Percentiles rank a stretch among this genome's conserved stretches.
phyloP scores from a whole-genome alignment of 35 echinoderm and acorn worm species.

The Lytechinus variegatus region DNA sequence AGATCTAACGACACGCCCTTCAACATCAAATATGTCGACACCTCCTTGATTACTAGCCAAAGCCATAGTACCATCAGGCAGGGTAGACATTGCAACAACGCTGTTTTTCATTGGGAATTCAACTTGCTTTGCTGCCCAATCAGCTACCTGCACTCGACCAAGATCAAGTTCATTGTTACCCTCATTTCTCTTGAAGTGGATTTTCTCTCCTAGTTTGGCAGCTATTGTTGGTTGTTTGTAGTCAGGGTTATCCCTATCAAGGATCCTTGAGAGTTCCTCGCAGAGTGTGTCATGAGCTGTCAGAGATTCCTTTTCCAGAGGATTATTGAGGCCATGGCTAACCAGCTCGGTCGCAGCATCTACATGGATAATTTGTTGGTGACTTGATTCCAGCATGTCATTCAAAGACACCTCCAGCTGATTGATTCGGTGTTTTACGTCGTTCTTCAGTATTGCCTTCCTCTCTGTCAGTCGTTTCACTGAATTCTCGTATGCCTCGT shows the following conservation, averaged over 20 bases:
- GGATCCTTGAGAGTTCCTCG: not conserved
- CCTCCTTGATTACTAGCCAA: not conserved
- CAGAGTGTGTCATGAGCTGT: conserved; percentile 20
- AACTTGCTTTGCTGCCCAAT: conserved; percentile 21
- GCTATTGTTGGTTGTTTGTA: not conserved
- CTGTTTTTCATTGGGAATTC: not conserved
- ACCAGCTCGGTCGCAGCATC: conserved; percentile 1
- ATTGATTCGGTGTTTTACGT: not conserved
- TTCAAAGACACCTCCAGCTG: not conserved
- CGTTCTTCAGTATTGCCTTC: not conserved
- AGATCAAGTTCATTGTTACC: not conserved
- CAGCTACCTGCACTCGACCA: not conserved
- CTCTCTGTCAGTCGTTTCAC: not conserved
- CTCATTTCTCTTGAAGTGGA: not conserved
- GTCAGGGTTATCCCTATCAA: not conserved
- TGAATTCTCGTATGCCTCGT: conserved; percentile 2
- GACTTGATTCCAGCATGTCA: not conserved
- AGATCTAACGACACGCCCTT: not conserved
- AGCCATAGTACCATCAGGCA: conserved; percentile 14
- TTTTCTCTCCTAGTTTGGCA: not conserved
- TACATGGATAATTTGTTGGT: not conserved
- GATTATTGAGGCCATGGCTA: not conserved
- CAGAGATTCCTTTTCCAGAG: conserved; percentile 23
- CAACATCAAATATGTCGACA: not conserved
- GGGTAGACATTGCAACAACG: not conserved